Conservation (phyloP, 1,140 invertebrate species). For the Megalonaias nervosa region DNA sequence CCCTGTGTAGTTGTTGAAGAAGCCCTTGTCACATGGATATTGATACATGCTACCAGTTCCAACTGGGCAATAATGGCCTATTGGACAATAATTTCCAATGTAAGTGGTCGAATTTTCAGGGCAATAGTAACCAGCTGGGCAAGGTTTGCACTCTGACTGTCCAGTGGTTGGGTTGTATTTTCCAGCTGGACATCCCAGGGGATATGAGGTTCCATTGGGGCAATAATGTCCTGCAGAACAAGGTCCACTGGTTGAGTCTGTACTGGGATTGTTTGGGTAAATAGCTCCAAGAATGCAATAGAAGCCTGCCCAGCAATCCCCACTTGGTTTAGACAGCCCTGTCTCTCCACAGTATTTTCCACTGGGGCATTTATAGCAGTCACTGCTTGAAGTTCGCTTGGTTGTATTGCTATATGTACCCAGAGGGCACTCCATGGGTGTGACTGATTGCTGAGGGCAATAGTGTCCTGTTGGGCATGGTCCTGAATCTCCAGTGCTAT, state of each 20-base stretch:
- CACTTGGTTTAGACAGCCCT: constrained; percentile 60
- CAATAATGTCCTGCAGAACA: constrained; percentile 66
- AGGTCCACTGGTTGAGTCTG: constrained; percentile 60
- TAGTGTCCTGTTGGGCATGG: constrained; percentile 62
- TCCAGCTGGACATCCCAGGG: constrained; percentile 64
- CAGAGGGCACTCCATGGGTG: constrained; percentile 53
- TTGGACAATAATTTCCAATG: constrained; percentile 54
- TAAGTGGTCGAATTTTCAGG: constrained; percentile 63
- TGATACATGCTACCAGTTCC: constrained; percentile 52
- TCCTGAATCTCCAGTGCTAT: constrained; percentile 58
- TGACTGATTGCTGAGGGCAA: constrained; percentile 49
- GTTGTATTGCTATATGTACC: constrained; percentile 64
- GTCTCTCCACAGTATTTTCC: constrained; percentile 62
- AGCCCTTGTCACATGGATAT: constrained; percentile 59
- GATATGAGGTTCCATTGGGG: constrained; percentile 65
- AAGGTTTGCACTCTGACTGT: constrained; percentile 47
- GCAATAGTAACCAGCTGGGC: constrained; percentile 64
- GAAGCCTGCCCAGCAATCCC: constrained; percentile 62
- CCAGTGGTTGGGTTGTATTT: constrained; percentile 61
- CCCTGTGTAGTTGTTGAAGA: constrained; percentile 53
- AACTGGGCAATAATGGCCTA: constrained; percentile 64
- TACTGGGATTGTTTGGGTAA: constrained; percentile 61
- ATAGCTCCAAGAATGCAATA: constrained; percentile 63
- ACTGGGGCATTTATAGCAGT: constrained; percentile 55
- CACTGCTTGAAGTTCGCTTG: constrained; percentile 35